These are phyloP conservation scores for Nesidiocoris tenuis DNA, from an alignment of 2,888 invertebrate genomes.

Conservation along the genomic window DNA sequence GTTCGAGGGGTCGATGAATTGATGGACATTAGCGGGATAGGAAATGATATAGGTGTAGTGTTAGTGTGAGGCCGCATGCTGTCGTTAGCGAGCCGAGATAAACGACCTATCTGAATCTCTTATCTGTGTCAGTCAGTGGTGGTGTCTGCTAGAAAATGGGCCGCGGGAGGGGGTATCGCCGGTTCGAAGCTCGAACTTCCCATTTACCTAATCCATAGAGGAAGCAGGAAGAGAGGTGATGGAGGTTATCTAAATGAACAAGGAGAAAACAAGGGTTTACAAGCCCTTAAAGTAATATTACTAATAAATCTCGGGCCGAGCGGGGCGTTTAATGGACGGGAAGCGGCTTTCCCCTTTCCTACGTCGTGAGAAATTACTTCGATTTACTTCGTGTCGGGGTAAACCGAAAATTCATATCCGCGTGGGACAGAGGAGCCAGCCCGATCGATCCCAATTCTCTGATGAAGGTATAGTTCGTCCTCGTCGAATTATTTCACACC, in stretches of 20 bases:
- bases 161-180: not conserved
- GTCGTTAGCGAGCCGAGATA: conserved; percentile 37
- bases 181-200: conserved; percentile 12
- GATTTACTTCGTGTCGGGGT: not conserved
- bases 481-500: no score
- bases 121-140: conserved; percentile 1
- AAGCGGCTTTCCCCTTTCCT: conserved; percentile 1
- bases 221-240: not conserved
- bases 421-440: conserved; percentile 34
- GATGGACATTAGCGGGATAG: conserved; percentile 39
- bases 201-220: conserved; percentile 34
- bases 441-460: conserved; percentile 26
- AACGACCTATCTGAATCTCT: conserved; percentile 34
- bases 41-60: not conserved
- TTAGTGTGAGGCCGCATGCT: not conserved
- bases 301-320: conserved; percentile 18
- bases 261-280: conserved; percentile 28
- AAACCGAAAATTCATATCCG: conserved; percentile 6
- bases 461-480: no score
- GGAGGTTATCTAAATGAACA: conserved; percentile 25
- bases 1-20: conserved; percentile 10
- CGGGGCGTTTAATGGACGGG: not conserved
- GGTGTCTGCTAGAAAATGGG: not conserved
- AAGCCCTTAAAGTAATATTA: conserved; percentile 28
- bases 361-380: not conserved